These are phyloP conservation scores for Pempheris klunzingeri DNA, from an alignment of 2,797 vertebrate genomes.

Conservation along the genomic window DNA sequence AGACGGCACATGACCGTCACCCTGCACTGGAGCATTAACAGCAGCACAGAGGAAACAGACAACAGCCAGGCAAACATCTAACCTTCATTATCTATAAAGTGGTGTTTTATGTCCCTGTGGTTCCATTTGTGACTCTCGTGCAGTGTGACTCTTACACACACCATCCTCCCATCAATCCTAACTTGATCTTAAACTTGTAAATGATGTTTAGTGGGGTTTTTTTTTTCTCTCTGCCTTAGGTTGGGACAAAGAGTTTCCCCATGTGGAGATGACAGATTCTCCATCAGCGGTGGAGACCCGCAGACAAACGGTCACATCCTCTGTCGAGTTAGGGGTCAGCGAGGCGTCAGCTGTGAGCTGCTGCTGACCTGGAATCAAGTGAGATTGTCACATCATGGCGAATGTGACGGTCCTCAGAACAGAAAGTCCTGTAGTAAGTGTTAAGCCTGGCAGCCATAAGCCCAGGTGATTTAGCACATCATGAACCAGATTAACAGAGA, in stretches of 20 bases:
- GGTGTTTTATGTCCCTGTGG: not conserved
- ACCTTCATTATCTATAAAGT: not conserved
- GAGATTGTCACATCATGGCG: not conserved
- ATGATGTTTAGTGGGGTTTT: not conserved
- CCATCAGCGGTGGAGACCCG: not conserved
- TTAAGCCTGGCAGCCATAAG: not conserved
- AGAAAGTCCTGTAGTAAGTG: not conserved
- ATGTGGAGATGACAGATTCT: conserved; percentile 80
- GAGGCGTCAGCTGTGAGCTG: conserved; percentile 25
- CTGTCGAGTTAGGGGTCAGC: conserved; percentile 1
- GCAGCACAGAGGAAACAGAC: conserved; percentile 55
- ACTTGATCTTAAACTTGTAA: not conserved
- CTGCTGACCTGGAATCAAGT: conserved; percentile 19
- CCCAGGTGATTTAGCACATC: not conserved
- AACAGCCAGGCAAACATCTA: conserved; percentile 70
- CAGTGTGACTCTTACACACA: not conserved
- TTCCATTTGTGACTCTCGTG: conserved; percentile 6
- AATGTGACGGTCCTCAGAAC: not conserved
- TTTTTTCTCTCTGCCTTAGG: conserved; percentile 47
- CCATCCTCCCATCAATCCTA: not conserved
- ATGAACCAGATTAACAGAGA: not conserved
- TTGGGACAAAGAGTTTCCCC: conserved; percentile 77
- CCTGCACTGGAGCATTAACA: conserved; percentile 83
- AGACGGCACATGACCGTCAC: conserved; percentile 88
- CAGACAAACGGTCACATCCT: conserved; percentile 18